These are phyloP conservation scores for Aphrocallistes beatrix DNA, from an alignment of 37 sponge, comb jelly and placozoan species.

Conservation along the genomic window DNA sequence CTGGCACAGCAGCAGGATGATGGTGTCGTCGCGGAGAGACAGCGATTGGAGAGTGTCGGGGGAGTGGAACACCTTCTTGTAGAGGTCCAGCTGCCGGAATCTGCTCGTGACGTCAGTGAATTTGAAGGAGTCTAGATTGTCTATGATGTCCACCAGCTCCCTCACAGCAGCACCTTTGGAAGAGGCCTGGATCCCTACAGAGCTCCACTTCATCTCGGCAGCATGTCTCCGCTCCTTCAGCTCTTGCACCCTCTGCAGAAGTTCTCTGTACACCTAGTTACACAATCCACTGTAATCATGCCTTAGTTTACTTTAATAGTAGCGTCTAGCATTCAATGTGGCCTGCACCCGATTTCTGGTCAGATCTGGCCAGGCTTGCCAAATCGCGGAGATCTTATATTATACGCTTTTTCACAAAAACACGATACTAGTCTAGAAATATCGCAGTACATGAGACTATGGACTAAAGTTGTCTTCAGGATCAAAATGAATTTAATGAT, in stretches of 20 bases:
- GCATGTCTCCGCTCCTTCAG: neutral
- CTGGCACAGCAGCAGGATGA: constrained; percentile 61
- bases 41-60: neutral
- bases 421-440: too few relatives aligned
- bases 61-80: neutral
- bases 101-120: neutral
- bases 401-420: too few relatives aligned
- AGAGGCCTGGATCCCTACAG: constrained; percentile 7
- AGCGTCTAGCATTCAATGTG: too few relatives aligned
- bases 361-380: too few relatives aligned
- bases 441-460: too few relatives aligned
- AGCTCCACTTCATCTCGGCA: neutral
- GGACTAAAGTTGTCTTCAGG: too few relatives aligned
- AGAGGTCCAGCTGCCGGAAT: neutral
- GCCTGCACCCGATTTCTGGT: too few relatives aligned
- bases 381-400: too few relatives aligned
- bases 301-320: too few relatives aligned
- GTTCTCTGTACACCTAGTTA: neutral
- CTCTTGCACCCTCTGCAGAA: neutral
- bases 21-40: constrained; percentile 4
- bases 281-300: too few relatives aligned
- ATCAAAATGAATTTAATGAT: too few relatives aligned
- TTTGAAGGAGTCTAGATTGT: neutral
- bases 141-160: neutral
- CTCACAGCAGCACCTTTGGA: neutral